Conservation (phyloP, 2,113 vertebrate genomes). For the Psettodes erumei region DNA sequence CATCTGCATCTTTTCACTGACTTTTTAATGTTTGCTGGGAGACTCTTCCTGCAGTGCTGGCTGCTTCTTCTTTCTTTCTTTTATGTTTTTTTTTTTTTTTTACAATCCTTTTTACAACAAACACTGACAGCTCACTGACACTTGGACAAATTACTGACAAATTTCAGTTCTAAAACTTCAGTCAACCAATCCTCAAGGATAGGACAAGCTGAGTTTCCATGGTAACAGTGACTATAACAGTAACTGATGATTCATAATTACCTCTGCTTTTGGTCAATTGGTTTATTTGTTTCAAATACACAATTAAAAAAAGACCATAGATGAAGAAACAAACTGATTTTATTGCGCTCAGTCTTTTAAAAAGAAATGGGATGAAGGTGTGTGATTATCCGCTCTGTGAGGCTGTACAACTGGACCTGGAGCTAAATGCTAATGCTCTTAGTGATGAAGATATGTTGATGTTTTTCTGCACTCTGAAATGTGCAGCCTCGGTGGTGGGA, state of each 20-base stretch:
- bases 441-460: too few relatives aligned
- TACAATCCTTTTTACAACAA: constrained; percentile 1
- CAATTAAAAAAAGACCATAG: not conserved
- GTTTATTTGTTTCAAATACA: not conserved
- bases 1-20: constrained; percentile 48
- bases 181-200: not conserved
- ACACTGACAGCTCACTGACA: not conserved
- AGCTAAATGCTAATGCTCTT: not conserved
- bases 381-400: not conserved
- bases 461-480: not conserved
- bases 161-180: constrained; percentile 14
- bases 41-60: constrained; percentile 6
- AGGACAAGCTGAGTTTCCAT: constrained; percentile 23
- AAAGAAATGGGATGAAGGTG: too few relatives aligned
- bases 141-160: constrained; percentile 15
- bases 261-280: not conserved
- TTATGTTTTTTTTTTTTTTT: too few relatives aligned
- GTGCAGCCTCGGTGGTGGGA: too few relatives aligned
- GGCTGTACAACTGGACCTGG: not conserved
- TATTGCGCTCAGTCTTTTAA: too few relatives aligned
- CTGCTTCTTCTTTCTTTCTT: not conserved
- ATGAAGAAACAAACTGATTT: not conserved
- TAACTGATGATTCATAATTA: not conserved
- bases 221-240: constrained; percentile 2
- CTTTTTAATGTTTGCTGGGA: constrained; percentile 39